Base-by-base conservation (phyloP, 1,140 invertebrate genomes). In the Drosophila nikananu region DNA sequence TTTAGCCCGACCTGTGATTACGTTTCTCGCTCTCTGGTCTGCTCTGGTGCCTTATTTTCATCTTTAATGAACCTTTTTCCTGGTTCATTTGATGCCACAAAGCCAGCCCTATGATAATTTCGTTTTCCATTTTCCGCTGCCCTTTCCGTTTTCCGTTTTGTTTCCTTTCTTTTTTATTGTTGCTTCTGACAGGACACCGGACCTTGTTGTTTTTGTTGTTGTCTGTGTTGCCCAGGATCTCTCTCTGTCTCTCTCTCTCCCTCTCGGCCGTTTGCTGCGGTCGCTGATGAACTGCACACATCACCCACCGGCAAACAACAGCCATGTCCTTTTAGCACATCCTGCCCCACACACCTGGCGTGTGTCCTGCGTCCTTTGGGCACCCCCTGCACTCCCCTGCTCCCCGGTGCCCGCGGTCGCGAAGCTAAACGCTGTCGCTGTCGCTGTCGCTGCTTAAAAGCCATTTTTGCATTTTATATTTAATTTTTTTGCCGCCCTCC, bases 401-500 rank as follows among this genome's bases (percentile, higher is more conserved):
- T 6, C 21, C 5, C 5, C 12, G 7, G 19, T 17, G 1, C 2
- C 39, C 32, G 27, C 32, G 44, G 52, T 35, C 61, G 39, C 66
- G 37, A 41, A 42, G 64, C 71, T 83, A 74, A 83, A 87, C 84
- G 80, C n/a, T n/a, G n/a, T n/a, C n/a, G n/a, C n/a, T n/a, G n/a
- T n/a, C 81, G 84, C 83, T 78, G 80, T 78, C 81, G 77, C 80
- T 89, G 80, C 84, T 87, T 89, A 89, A 87, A 87, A 87, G 84
- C 81, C 68, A 87, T 87, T 87, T 87, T 87, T 89, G 83, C 83
- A 89, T 87, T 83, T 89, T 87, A 89, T 81, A 87, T 87, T 83
- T 83, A 81, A 83, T 89, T 89, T 87, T 83, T 80, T 70, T 63
- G 42, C 9, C 35, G 21, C 12, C 17, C 17, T 10, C 39, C 64